phyloP scores from a whole-genome alignment of 2,113 vertebrate species.

The Orcinus orca region DNA sequence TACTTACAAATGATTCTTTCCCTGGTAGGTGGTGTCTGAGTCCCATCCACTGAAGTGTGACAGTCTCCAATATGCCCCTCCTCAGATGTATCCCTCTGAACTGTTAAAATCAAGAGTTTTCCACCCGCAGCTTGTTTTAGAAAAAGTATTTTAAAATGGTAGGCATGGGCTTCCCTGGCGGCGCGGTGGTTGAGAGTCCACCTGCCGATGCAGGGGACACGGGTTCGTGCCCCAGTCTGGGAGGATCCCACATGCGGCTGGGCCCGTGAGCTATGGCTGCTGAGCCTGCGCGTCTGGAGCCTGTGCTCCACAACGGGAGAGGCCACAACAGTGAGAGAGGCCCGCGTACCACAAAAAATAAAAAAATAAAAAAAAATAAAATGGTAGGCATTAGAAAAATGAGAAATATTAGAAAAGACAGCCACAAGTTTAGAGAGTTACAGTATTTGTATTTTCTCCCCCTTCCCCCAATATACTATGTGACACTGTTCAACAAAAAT shows the following conservation, averaged over 20 bases:
- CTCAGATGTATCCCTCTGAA: not conserved
- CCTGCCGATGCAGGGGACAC: too few relatives aligned
- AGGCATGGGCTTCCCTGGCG: not conserved
- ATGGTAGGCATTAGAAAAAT: not conserved
- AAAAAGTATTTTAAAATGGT: not conserved
- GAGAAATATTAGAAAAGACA: not conserved
- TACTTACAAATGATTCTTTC: slow-evolving; percentile 35
- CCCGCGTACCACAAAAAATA: too few relatives aligned
- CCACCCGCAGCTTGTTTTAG: not conserved
- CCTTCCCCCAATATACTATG: not conserved
- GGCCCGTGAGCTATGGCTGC: too few relatives aligned
- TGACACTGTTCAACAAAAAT: not conserved
- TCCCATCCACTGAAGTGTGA: not conserved
- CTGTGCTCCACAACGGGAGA: too few relatives aligned
- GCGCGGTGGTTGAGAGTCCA: too few relatives aligned
- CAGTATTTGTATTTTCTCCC: not conserved
- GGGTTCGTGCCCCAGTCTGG: too few relatives aligned
- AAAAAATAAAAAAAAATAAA: not conserved
- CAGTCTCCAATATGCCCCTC: not conserved
- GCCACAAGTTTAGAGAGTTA: not conserved
- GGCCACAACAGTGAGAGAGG: too few relatives aligned
- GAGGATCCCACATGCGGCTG: too few relatives aligned
- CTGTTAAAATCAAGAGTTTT: not conserved
- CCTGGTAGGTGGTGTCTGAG: not conserved
- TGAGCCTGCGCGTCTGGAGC: too few relatives aligned